Conservation (phyloP, 2,113 vertebrate species). For the Carlito syrichta region DNA sequence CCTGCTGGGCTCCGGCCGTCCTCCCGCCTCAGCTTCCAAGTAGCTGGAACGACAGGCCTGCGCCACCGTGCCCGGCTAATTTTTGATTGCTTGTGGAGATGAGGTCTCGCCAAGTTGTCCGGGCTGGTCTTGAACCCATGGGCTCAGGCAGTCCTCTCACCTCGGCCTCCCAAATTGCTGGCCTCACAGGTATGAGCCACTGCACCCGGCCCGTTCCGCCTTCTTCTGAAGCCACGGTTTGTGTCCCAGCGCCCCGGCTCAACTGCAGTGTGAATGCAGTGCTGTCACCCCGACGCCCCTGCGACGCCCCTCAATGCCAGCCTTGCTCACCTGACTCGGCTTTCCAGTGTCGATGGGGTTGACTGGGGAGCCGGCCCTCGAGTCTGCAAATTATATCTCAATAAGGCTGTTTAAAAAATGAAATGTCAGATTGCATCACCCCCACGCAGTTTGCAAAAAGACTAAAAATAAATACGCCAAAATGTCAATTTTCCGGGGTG, state of each 20-base stretch:
- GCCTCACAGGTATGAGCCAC: not conserved
- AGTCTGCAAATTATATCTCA: not conserved
- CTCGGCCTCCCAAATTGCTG: not conserved
- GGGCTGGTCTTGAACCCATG: not conserved
- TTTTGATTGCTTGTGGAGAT: too few species aligned
- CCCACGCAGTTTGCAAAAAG: not conserved
- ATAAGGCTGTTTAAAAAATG: not conserved
- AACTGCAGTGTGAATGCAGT: rapidly evolving
- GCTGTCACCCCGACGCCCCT: not conserved
- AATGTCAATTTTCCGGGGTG: not conserved
- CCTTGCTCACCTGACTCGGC: not conserved
- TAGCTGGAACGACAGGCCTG: too few species aligned
- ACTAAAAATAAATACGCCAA: not conserved
- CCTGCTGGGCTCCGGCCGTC: too few species aligned
- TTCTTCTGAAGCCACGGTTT: not conserved
- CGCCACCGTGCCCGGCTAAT: too few species aligned
- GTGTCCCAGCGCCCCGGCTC: not conserved
- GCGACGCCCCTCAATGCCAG: not conserved
- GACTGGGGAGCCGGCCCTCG: not conserved
- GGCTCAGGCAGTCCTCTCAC: not conserved
- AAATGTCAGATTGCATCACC: not conserved
- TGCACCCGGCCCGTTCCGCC: too few species aligned
- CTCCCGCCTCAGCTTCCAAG: too few species aligned
- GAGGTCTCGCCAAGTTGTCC: too few species aligned
- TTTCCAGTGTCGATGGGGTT: not conserved